A percentile compares a stretch with the other conserved stretches of the same genome.
Evolutionary conservation across 2,113 vertebrate species (phyloP).

Genomic region (Pholis gunnellus): DNA sequence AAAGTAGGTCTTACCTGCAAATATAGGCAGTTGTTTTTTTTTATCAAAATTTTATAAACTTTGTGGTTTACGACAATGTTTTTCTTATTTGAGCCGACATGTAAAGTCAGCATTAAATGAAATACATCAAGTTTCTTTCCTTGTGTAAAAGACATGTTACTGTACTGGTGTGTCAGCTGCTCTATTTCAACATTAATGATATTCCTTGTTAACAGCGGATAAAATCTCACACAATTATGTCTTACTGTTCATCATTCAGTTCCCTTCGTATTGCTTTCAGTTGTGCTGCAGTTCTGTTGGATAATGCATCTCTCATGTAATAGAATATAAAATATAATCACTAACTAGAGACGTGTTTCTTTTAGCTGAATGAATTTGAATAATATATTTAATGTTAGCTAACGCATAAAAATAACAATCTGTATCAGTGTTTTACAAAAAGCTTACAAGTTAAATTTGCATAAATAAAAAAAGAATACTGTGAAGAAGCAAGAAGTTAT

Average conservation of each 20-base stretch:
- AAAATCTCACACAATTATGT: neutral
- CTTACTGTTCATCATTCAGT: neutral
- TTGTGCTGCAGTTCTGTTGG: too few species aligned
- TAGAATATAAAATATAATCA: neutral
- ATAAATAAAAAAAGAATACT: too few species aligned
- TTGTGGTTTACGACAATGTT: too few species aligned
- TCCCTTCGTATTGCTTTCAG: neutral
- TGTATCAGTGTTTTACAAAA: too few species aligned
- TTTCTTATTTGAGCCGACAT: too few species aligned
- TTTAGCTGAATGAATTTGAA: neutral
- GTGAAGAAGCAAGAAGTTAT: too few species aligned
- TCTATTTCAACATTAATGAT: neutral
- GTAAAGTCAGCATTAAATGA: too few species aligned
- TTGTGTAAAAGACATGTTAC: too few species aligned
- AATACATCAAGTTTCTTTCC: neutral
- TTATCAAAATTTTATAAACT: too few species aligned
- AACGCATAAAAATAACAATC: neutral
- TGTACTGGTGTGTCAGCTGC: too few species aligned
- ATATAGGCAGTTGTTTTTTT: neutral
- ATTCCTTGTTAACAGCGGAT: neutral
- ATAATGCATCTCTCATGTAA: neutral
- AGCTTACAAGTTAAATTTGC: too few species aligned
- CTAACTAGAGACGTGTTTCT: neutral
- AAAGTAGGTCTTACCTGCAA: neutral
- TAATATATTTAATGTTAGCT: neutral